Base-by-base conservation (phyloP, 2,888 invertebrate genomes). In the Platycheirus albimanus region DNA sequence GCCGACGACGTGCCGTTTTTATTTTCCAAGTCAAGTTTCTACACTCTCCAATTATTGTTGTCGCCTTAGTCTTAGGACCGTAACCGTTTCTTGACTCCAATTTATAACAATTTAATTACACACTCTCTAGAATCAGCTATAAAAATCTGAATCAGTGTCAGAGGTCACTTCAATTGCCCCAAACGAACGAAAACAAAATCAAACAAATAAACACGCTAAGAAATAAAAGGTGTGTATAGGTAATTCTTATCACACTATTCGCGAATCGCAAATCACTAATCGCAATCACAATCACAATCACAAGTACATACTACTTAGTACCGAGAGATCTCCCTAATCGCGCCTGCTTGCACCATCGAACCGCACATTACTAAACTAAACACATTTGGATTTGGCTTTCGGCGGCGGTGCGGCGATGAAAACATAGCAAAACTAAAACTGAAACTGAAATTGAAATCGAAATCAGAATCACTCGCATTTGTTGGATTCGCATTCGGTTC, bases 261-360 rank as follows among this genome's bases (percentile, higher is more conserved):
- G n/a, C n/a, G n/a, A n/a, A n/a, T n/a, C n/a, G n/a, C n/a, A n/a
- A n/a, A n/a, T n/a, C n/a, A n/a, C n/a, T n/a, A n/a, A n/a, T n/a
- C n/a, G n/a, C 33, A 72, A 58, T 70, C 69, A 51, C 43, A 38
- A 56, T 38, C 54, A 38, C 28, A 20, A 38, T 10, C 56, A 49
- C 49, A 66, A n/a, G n/a, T n/a, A n/a, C n/a, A n/a, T n/a, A n/a
- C n/a, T n/a, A n/a, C n/a, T n/a, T n/a, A n/a, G n/a, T n/a, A n/a
- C n/a, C n/a, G n/a, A n/a, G 47, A 66, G 64, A 24, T 67, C 61
- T 61, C 70, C 71, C 67, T 66, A 71, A 81, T 66, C 77, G 77
- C 61, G 77, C 61, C 61, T 77, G 47, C 77, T 67, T 72, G 66
- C 77, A 81, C 81, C 67, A 63, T 72, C 71, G 61, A 71, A 77